A percentile compares a stretch with the other conserved stretches of the same genome.
These are phyloP conservation scores for Morus bassanus DNA, from an alignment of 2,797 vertebrate genomes.

Conservation along the genomic window DNA sequence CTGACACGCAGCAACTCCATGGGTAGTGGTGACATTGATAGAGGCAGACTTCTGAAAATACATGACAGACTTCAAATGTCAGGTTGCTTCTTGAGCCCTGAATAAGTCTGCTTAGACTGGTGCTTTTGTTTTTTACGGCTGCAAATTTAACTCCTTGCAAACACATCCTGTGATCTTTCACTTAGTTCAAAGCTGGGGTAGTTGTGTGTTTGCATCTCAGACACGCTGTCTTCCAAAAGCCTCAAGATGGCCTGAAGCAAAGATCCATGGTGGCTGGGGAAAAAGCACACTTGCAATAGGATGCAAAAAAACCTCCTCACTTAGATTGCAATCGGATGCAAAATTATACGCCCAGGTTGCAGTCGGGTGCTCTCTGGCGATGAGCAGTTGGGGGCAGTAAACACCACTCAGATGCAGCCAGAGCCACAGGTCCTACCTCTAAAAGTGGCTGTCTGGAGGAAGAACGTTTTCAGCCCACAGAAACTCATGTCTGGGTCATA, in stretches of 20 bases:
- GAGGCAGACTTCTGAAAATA: constrained; percentile 16
- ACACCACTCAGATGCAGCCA: not conserved
- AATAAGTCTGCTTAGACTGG: not conserved
- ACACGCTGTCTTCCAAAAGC: not conserved
- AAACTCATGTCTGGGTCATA: not conserved
- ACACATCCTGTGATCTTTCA: not conserved
- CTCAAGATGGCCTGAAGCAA: not conserved
- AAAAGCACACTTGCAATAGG: not conserved
- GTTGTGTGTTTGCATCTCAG: not conserved
- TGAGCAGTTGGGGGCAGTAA: not conserved
- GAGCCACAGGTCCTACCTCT: not conserved
- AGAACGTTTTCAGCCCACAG: not conserved
- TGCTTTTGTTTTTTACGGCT: not conserved
- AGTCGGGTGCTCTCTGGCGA: not conserved
- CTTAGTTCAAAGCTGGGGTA: not conserved
- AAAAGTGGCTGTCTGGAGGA: not conserved
- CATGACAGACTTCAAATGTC: constrained; percentile 1
- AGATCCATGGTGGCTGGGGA: not conserved
- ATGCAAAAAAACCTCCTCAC: not conserved
- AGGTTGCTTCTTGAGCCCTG: constrained; percentile 5
- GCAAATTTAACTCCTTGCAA: not conserved
- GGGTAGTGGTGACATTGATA: not conserved
- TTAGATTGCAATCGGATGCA: not conserved
- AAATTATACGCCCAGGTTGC: not conserved
- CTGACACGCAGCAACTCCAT: accelerated